These are phyloP conservation scores for Malurus elegans DNA, from an alignment of 2,113 vertebrate genomes.

Conservation along the genomic window DNA sequence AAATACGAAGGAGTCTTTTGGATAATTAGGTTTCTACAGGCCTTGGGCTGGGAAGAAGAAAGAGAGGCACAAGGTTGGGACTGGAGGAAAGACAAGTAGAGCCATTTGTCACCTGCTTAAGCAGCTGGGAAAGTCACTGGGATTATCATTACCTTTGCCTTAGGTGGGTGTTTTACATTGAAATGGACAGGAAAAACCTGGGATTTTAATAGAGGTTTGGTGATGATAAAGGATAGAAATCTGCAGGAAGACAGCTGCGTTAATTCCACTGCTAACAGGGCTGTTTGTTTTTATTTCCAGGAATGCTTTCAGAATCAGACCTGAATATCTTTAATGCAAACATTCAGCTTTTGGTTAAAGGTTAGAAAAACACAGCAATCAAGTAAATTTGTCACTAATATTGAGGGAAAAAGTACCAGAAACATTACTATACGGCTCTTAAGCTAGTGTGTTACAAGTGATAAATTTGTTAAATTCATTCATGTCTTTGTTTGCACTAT, in stretches of 20 bases:
- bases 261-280: neutral
- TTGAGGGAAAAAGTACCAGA: neutral
- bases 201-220: neutral
- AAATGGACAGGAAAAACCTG: neutral
- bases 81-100: neutral
- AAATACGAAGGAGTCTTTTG: neutral
- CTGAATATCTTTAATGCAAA: neutral
- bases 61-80: neutral
- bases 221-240: neutral
- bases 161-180: neutral
- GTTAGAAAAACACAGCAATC: neutral
- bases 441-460: neutral
- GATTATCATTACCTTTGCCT: neutral
- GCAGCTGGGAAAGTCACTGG: neutral
- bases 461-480: neutral
- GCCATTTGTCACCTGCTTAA: rapidly evolving
- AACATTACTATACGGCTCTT: neutral
- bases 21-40: neutral
- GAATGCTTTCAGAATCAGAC: neutral
- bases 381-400: neutral
- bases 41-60: neutral
- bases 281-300: neutral
- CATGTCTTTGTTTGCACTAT: neutral
- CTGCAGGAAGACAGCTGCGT: neutral
- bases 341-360: neutral